These are phyloP conservation scores for Crenichthys baileyi DNA, from an alignment of 2,797 vertebrate genomes.

Conservation along the genomic window DNA sequence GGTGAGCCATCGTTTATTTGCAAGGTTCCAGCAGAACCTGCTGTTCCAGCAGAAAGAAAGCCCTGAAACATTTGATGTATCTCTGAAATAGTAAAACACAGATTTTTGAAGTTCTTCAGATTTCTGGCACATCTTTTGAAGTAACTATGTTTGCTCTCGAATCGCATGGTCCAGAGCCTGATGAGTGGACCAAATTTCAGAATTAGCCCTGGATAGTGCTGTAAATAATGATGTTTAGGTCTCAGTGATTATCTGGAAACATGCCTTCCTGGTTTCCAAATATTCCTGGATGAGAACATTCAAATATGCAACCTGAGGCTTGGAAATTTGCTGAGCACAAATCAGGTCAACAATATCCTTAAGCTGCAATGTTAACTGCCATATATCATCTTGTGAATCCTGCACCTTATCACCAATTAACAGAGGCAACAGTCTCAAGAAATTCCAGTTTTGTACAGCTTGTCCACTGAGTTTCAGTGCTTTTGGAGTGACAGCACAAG, in stretches of 20 bases:
- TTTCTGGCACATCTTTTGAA: conserved; percentile 41
- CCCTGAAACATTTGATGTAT: conserved; percentile 43
- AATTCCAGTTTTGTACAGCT: conserved; percentile 31
- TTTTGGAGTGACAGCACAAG: conserved; percentile 17
- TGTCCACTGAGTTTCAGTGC: conserved; percentile 20
- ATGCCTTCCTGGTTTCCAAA: no score
- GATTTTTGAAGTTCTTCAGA: conserved; percentile 46
- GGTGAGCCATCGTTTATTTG: conserved; percentile 16
- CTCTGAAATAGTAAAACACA: conserved; percentile 44
- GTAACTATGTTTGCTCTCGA: conserved; percentile 47
- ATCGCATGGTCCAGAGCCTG: conserved; percentile 33
- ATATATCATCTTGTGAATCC: no score
- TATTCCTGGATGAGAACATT: no score
- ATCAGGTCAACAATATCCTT: no score
- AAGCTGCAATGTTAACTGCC: no score
- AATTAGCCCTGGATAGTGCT: conserved; percentile 34
- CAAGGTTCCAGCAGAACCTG: conserved; percentile 25
- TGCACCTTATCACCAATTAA: no score
- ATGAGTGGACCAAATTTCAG: conserved; percentile 46
- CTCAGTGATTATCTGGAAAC: conserved; percentile 29
- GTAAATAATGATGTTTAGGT: conserved; percentile 46
- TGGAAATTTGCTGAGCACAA: no score
- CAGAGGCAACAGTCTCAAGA: conserved; percentile 2
- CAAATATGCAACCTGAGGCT: no score
- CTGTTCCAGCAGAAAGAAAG: conserved; percentile 28